phyloP scores from a whole-genome alignment of 2,888 invertebrate genomes.

The Brachynemurus nebulosus region DNA sequence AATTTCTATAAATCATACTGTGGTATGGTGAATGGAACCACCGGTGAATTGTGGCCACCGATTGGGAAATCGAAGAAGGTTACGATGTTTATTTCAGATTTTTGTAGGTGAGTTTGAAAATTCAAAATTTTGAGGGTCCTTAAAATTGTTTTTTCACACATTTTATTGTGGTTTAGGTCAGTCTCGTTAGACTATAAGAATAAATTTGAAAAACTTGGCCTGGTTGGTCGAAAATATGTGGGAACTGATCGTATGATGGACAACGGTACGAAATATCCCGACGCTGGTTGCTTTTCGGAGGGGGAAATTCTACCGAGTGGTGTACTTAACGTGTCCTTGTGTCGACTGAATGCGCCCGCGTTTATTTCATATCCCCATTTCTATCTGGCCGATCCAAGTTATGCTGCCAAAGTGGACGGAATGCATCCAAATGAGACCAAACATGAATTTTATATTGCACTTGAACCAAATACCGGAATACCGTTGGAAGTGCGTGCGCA shows the following conservation, averaged over 20 bases:
- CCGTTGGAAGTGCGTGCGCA: conserved; percentile 60
- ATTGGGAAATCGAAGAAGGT: conserved; percentile 40
- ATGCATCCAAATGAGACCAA: conserved; percentile 45
- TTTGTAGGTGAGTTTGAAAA: conserved; percentile 52
- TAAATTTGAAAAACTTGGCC: conserved; percentile 29
- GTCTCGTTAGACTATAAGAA: conserved; percentile 28
- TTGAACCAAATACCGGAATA: conserved; percentile 67
- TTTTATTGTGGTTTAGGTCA: conserved; percentile 25
- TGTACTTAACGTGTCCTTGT: conserved; percentile 55
- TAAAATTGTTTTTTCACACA: neutral
- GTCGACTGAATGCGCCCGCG: conserved; percentile 69
- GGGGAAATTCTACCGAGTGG: conserved; percentile 38
- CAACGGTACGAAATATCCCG: conserved; percentile 46
- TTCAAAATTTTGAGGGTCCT: neutral
- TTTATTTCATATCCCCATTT: conserved; percentile 75
- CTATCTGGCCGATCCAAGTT: conserved; percentile 53
- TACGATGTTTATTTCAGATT: conserved; percentile 57
- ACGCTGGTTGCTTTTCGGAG: conserved; percentile 54
- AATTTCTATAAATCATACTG: conserved; percentile 45
- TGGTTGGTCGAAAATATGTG: conserved; percentile 39
- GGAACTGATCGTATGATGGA: conserved; percentile 55
- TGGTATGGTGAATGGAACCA: conserved; percentile 53
- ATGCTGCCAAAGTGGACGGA: conserved; percentile 47
- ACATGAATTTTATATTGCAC: conserved; percentile 49
- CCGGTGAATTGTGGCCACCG: conserved; percentile 73